phyloP scores from a whole-genome alignment of 30 jellyfish, hydroid and myxozoan genomes.

The Aurelia aurita region DNA sequence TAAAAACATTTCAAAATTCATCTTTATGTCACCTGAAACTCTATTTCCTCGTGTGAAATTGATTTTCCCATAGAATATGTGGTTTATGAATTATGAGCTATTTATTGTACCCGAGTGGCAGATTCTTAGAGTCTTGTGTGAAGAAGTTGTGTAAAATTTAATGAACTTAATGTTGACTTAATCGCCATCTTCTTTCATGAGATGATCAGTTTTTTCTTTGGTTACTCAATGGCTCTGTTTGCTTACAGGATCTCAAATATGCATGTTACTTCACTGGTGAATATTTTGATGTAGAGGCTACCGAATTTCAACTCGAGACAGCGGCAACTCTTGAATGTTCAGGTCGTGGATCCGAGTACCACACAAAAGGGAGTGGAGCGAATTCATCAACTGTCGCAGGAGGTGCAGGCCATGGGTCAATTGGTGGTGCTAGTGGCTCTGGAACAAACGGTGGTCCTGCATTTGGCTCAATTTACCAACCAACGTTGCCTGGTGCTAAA shows the following conservation, averaged over 20 bases:
- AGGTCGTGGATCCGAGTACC: constrained; percentile 45
- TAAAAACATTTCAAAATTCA: no score
- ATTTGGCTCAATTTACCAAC: constrained; percentile 61
- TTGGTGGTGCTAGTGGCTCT: constrained; percentile 37
- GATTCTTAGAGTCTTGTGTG: no score
- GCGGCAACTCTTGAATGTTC: constrained; percentile 65
- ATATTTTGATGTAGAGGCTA: constrained; percentile 72
- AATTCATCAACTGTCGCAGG: constrained; percentile 50
- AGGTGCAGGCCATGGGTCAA: constrained; percentile 79
- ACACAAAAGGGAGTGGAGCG: constrained; percentile 37
- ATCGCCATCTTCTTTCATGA: no score
- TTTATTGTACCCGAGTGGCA: no score
- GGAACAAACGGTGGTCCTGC: constrained; percentile 47
- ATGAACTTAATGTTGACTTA: no score
- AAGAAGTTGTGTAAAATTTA: no score
- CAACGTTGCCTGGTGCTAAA: constrained; percentile 42
- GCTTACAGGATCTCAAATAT: constrained; percentile 56
- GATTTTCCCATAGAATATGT: no score
- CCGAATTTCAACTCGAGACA: constrained; percentile 64
- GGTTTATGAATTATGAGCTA: no score
- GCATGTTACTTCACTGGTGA: constrained; percentile 68
- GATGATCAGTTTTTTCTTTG: no score
- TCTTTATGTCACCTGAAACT: no score
- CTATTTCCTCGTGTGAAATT: no score
- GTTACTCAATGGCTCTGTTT: background rate